phyloP scores from a whole-genome alignment of 2,888 invertebrate genomes.

The Diaprepes abbreviatus region DNA sequence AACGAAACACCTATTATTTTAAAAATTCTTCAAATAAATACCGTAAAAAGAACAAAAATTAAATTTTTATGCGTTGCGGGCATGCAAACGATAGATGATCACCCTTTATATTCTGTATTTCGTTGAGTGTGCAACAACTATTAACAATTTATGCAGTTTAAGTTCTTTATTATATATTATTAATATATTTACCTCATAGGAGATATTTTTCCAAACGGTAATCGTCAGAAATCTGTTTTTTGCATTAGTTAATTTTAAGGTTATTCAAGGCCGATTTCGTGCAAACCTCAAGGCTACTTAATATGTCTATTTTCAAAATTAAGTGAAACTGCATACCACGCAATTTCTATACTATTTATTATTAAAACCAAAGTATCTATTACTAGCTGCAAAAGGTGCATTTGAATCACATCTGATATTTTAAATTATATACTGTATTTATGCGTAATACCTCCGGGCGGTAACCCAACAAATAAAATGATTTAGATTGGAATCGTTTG shows the following conservation, averaged over 20 bases:
- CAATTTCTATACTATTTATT: conserved; percentile 40
- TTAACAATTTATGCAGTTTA: too few species aligned
- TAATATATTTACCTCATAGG: not conserved
- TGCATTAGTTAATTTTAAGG: conserved; percentile 40
- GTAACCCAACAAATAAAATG: conserved; percentile 26
- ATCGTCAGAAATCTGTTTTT: conserved; percentile 11
- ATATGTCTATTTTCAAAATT: conserved; percentile 38
- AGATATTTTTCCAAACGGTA: conserved; percentile 12
- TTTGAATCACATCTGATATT: conserved; percentile 44
- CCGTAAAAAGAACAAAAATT: too few species aligned
- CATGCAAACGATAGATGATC: too few species aligned
- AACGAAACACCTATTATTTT: too few species aligned
- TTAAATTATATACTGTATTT: conserved; percentile 36
- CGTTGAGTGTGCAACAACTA: too few species aligned
- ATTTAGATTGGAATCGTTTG: conserved; percentile 34
- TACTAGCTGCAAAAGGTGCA: conserved; percentile 41
- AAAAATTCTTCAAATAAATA: too few species aligned
- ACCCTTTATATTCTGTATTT: too few species aligned
- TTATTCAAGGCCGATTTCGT: conserved; percentile 43
- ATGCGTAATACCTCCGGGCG: conserved; percentile 33
- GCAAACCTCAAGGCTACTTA: conserved; percentile 36
- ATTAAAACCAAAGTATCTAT: conserved; percentile 44
- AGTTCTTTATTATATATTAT: too few species aligned
- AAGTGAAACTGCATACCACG: conserved; percentile 41
- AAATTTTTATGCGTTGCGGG: too few species aligned